Base-by-base conservation (phyloP, 2,888 invertebrate genomes). In the Sussaba pulchella region DNA sequence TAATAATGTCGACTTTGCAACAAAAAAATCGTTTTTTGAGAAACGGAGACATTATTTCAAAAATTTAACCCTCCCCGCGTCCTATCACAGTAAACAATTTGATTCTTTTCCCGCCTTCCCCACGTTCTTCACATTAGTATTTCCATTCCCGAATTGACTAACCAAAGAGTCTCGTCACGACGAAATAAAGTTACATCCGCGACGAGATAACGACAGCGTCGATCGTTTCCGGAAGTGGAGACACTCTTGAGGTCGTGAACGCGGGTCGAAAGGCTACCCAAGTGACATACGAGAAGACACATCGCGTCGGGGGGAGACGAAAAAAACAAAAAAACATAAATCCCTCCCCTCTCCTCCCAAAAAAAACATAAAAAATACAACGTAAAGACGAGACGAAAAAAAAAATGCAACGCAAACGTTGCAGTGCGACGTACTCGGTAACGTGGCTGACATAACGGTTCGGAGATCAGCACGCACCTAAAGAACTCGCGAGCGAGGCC, bases 161-260 rank as follows among this genome's bases (percentile, higher is more conserved):
- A 54, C n/a, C n/a, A n/a, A n/a, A n/a, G 0, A 24, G 4, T 26
- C 26, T 26, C 24, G 26, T 54, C 52, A n/a, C 14, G 52, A 26
- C 17, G 26, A 12, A 24, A 26, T 5, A 8, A 31, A 43, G 24
- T 26, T 67, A 63, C 59, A 54, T 54, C 57, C 73, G 61, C 63
- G 45, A 63, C 50, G 57, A 39, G 74, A 70, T 63, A 66, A 69
- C 54, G 52, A 66, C 52, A 70, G 71, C 78, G 75, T 67, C 66
- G 72, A 78, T 71, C 67, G 75, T 70, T 75, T 74, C 72, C 69
- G 76, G 77, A 76, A 69, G 64, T 61, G 69, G 52, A 72, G 76
- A 73, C 67, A 78, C 70, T 43, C 45, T n/a, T n/a, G 54, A 66
- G 71, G 41, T 71, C 63, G 71, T 50, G 64, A n/a, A 57, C 26